These are phyloP conservation scores for Diorhabda elongata DNA, from an alignment of 1,140 invertebrate genomes.

Conservation along the genomic window DNA sequence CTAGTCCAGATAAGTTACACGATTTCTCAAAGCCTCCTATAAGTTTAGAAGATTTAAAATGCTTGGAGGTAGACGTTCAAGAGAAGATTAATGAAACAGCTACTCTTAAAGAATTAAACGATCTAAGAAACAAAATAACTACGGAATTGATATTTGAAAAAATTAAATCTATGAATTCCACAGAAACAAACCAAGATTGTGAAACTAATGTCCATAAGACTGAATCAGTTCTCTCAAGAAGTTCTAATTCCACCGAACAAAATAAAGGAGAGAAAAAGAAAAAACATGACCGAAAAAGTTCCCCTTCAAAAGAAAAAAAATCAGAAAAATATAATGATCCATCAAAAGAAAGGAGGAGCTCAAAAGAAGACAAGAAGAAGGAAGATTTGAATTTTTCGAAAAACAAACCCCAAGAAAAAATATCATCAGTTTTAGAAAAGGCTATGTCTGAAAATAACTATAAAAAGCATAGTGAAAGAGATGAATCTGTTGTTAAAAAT, in stretches of 20 bases:
- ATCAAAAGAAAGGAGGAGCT: conserved; percentile 14
- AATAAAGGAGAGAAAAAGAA: conserved; percentile 23
- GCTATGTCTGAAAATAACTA: neutral
- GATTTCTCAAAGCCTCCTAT: conserved; percentile 39
- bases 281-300: conserved; percentile 24
- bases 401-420: conserved; percentile 19
- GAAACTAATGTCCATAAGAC: neutral
- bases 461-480: neutral
- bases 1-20: conserved; percentile 17
- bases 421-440: conserved; percentile 38
- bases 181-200: conserved; percentile 1
- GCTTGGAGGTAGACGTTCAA: conserved; percentile 32
- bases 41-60: conserved; percentile 34
- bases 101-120: conserved; percentile 29
- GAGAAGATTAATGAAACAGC: conserved; percentile 27
- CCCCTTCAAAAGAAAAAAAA: conserved; percentile 14
- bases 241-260: neutral
- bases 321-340: conserved; percentile 43
- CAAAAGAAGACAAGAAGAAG: conserved; percentile 21
- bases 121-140: conserved; percentile 26
- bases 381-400: conserved; percentile 19
- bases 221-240: neutral
- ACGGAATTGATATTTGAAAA: conserved; percentile 27
- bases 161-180: conserved; percentile 16
- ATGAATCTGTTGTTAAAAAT: neutral